Conservation (phyloP, 2,888 invertebrate genomes). For the Mesorhabditis belari region DNA sequence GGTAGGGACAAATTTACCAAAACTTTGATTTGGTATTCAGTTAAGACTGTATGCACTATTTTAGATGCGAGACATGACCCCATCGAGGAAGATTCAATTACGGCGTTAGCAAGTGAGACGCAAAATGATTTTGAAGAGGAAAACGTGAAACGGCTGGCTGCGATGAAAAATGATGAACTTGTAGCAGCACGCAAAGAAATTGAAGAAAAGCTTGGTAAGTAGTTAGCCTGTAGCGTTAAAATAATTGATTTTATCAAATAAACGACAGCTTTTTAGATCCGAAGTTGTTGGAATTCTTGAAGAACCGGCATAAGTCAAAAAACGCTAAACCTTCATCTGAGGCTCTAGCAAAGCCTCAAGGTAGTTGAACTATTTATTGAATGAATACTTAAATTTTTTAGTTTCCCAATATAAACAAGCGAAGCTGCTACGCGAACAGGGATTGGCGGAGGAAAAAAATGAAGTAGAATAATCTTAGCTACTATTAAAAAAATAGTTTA, state of each 20-base stretch:
- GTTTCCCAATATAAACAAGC: conserved; percentile 20
- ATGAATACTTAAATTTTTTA: background rate
- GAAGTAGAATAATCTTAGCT: too few relatives aligned
- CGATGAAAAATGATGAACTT: conserved; percentile 29
- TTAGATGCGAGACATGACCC: too few relatives aligned
- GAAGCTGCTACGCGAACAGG: conserved; percentile 3
- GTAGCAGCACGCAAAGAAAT: conserved; percentile 25
- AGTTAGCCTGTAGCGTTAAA: background rate
- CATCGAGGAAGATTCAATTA: conserved; percentile 1
- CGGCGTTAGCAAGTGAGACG: background rate
- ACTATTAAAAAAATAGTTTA: too few relatives aligned
- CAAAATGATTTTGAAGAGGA: conserved; percentile 10
- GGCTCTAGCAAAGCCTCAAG: conserved; percentile 7
- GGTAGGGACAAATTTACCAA: too few relatives aligned
- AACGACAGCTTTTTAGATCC: conserved; percentile 22
- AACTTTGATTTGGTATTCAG: too few relatives aligned
- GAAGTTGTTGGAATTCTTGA: conserved; percentile 29
- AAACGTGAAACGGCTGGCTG: conserved; percentile 12
- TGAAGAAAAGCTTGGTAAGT: conserved; percentile 11
- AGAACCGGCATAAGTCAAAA: conserved; percentile 17
- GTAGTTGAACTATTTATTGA: background rate
- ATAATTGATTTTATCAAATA: too few relatives aligned
- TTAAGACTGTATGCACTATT: too few relatives aligned
- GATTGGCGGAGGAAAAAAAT: background rate
- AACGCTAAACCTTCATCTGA: background rate